Evolutionary conservation across 35 echinoderm and acorn worm species (phyloP).

Genomic region (Apostichopus californicus): DNA sequence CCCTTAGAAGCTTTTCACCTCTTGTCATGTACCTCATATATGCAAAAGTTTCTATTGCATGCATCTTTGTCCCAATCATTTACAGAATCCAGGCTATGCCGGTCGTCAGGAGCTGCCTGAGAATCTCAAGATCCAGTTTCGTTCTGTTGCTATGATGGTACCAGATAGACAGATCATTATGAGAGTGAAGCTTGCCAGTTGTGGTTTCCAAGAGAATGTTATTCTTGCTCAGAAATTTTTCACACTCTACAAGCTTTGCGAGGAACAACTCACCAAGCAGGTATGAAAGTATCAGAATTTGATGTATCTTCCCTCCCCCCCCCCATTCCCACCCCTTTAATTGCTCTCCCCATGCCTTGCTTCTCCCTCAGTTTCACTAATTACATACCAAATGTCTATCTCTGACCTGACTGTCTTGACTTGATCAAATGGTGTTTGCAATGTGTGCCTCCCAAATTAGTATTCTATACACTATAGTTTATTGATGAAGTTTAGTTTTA

Average conservation of each 20-base stretch:
- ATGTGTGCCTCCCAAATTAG: not conserved
- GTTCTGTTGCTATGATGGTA: constrained; percentile 98
- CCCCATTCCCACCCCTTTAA: not conserved
- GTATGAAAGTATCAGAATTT: constrained; percentile 8
- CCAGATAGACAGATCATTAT: constrained; percentile 98
- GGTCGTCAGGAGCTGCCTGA: constrained; percentile 94
- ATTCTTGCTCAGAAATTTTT: constrained; percentile 97
- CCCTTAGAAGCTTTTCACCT: too few species aligned
- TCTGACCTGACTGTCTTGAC: too few species aligned
- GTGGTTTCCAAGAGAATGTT: constrained; percentile 99
- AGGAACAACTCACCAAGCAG: constrained; percentile 99
- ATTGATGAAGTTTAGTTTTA: too few species aligned
- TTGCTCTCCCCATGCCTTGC: not conserved
- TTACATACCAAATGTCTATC: too few species aligned
- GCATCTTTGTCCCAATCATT: too few species aligned
- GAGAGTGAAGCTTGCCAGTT: constrained; percentile 95
- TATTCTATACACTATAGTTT: too few species aligned
- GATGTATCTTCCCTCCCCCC: not conserved
- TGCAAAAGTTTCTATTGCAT: too few species aligned
- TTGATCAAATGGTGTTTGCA: not conserved
- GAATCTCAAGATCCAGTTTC: constrained; percentile 96
- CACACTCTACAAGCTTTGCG: constrained; percentile 97
- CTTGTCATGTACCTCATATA: too few species aligned
- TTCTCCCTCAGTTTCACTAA: not conserved
- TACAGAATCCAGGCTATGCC: constrained; percentile 95